Evolutionary conservation across 2,113 vertebrate genomes (phyloP), one percentile per base, ranked within the genome.

Genomic region (Hiodon alosoides): DNA sequence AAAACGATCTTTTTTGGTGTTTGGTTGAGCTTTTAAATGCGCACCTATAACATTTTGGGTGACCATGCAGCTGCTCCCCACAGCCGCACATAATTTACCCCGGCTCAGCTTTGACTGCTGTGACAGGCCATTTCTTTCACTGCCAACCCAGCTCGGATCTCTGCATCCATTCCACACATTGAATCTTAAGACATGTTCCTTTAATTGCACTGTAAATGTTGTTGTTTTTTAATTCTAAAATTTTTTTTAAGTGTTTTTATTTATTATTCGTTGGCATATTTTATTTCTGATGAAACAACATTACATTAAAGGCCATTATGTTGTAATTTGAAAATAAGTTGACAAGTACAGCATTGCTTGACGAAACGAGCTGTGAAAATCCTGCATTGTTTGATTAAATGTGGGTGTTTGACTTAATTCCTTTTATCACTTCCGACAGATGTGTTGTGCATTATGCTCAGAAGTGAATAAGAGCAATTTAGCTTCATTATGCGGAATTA

Each of bases 361-460:
- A 70, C 50, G 67, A 70, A 62, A 70, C 71, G 73, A 61, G 71
- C 55, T 54, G 57, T 54, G 9, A 61, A 73, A 78, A 73, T 78
- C 71, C 50, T 57, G 55, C 54, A 72, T 46, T 61, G 48, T 60
- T 48, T 53, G 17, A 62, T 78, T 73, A 78, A 62, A 73, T 72
- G 69, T 48, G 54, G 71, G 50, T 52, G 54, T 47, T 62, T 60
- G 54, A 72, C 61, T 54, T 73, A 61, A 78, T 73, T 78, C 71
- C 71, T 68, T 78, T 73, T 78, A 78, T 78, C 76, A 69, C 70
- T 52, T 46, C 57, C 11, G 65, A 68, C 76, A 78, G 71, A 78
- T 67, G 71, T 68, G 70, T 73, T 53, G 4, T 59, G 71, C 66
- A 73, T 72, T 73, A 73, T 73, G 54, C 71, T 73, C 71, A 69